Evolutionary conservation across 2,113 vertebrate species (phyloP), one percentile per base, ranked within the genome.

Genomic region (Crotalus helleri): DNA sequence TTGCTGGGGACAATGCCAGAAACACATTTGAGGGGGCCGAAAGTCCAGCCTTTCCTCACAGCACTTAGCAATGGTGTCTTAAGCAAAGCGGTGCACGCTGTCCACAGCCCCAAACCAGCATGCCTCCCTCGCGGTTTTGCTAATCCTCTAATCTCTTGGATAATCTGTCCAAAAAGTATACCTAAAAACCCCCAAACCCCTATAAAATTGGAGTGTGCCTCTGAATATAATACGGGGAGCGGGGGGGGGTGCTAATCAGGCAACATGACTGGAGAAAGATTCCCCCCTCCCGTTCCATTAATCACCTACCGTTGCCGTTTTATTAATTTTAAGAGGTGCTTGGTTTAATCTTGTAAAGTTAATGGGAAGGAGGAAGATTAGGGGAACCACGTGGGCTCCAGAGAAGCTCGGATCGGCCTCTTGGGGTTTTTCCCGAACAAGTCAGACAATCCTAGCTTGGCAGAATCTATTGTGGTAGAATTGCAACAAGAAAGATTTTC

Each of bases 111-210:
- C 1, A 33, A 17, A 1, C 33, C 19, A 10, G 15, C n/a, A 11
- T 3, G 29, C 11, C n/a, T n/a, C 26, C 85, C 13, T 15, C 74
- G 51, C 58, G 13, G 64, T 0, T 1, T 93, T 2, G 10, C 39
- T 95, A 91, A 96, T 93, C 96, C 96, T 94, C 91, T 89, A 85
- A 93, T 94, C 94, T 94, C 92, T n/a, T 0, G 0, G 92, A 12
- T 58, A 21, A 69, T 57, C 3, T 1, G 81, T 33, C 96, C 96
- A 89, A 24, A 91, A 87, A 92, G 2, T 0, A 0, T 91, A 59
- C 57, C 23, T 51, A 88, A 87, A 19, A 12, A 6, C 53, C 39
- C 26, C 51, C 13, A 51, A 54, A n/a, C 33, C 0, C 69, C 74
- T 10, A 69, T 1, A 21, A 91, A 94, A 92, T 49, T 39, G 95